Percentiles rank a stretch among this genome's conserved stretches.
Conservation (phyloP, 2,797 vertebrate genomes). For the Leontopithecus rosalia region DNA sequence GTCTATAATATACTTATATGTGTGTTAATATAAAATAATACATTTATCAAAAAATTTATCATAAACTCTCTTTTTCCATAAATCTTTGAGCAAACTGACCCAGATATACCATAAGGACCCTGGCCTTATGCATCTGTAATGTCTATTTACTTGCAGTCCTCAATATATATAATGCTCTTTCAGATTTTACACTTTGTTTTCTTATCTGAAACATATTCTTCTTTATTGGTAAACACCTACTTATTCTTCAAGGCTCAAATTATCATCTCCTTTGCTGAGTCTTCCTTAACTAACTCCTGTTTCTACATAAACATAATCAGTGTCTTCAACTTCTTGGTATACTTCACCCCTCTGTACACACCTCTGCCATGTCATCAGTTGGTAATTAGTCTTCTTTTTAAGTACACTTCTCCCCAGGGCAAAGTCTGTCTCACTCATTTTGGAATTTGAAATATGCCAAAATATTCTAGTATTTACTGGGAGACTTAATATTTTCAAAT, state of each 20-base stretch:
- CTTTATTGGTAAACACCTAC: neutral
- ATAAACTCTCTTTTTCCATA: neutral
- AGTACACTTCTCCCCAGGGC: neutral
- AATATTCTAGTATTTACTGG: neutral
- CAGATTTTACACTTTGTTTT: neutral
- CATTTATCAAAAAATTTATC: neutral
- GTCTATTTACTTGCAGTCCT: neutral
- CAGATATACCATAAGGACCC: neutral
- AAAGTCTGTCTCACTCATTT: neutral
- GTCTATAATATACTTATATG: neutral
- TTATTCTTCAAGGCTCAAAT: neutral
- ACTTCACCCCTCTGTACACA: neutral
- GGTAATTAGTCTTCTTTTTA: neutral
- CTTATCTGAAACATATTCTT: neutral
- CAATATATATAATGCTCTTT: neutral
- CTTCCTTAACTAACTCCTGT: neutral
- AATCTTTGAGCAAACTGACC: neutral
- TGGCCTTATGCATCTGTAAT: neutral
- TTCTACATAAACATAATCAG: neutral
- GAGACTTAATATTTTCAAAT: neutral
- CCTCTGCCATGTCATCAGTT: neutral
- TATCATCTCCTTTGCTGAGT: neutral
- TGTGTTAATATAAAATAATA: neutral
- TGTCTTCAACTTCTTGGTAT: neutral
- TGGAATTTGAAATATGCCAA: neutral